Evolutionary conservation across 2,797 vertebrate species (phyloP).

Genomic region (Sparus aurata): DNA sequence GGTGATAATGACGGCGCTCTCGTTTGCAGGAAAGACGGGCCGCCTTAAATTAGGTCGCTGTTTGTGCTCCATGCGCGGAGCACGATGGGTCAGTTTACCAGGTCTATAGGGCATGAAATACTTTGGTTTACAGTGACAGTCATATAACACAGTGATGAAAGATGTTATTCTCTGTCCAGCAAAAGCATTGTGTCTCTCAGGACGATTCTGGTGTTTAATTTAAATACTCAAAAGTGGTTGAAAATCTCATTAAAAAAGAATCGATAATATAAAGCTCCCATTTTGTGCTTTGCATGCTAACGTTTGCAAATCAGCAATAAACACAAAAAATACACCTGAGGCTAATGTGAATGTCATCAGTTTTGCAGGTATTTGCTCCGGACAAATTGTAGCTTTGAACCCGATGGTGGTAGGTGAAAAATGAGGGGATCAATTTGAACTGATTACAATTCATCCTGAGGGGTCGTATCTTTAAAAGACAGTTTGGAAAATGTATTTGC

Average conservation of each 20-base stretch:
- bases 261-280: constrained; percentile 9
- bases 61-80: constrained; percentile 70
- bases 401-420: neutral
- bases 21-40: constrained; percentile 72
- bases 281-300: neutral
- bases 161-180: neutral
- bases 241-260: constrained; percentile 13
- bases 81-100: constrained; percentile 76
- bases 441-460: neutral
- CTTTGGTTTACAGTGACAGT: constrained; percentile 60
- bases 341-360: neutral
- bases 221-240: neutral
- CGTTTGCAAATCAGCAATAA: neutral
- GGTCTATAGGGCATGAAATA: constrained; percentile 73
- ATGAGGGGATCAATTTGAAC: neutral
- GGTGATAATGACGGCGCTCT: constrained; percentile 83
- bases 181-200: neutral
- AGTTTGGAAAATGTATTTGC: too few species aligned
- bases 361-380: neutral
- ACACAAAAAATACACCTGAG: neutral
- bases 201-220: constrained; percentile 3
- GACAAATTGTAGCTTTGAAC: neutral
- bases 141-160: constrained; percentile 26
- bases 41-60: constrained; percentile 79
- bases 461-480: too few species aligned